Evolutionary conservation across 2,113 vertebrate genomes (phyloP), one percentile per base, ranked within the genome.

Genomic region (Scartelaos histophorus): DNA sequence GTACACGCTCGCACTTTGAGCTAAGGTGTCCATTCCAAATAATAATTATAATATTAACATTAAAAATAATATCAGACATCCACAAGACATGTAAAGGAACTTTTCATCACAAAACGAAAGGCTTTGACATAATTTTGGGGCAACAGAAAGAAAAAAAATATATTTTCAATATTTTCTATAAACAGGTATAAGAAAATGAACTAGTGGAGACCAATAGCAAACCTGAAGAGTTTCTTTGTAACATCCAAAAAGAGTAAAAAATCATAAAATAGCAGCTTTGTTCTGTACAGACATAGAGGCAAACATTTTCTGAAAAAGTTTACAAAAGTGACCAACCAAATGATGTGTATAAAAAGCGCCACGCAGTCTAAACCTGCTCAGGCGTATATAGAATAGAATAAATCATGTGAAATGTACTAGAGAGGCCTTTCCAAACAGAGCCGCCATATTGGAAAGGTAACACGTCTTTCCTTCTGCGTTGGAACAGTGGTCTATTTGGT

Each of bases 271-370:
- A 98, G 97, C 96, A 98, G 97, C 97, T 96, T 96, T 94, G 94
- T 96, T 96, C 94, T 97, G 96, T 97, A 97, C 95, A 97, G 95
- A 97, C 94, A 94, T 95, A 95, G 95, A 98, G 95, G 95, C 95
- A 95, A 96, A 96, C 94, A 96, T 96, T 75, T 93, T 94, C 83
- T 89, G 98, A 97, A 96, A 98, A 98, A 99, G 96, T 94, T 95
- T 88, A 61, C 95, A 96, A 97, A 97, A 98, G 95, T 97, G 96
- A 98, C 94, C 94, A 84, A 93, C 93, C 92, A 92, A 95, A 95
- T 95, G 90, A 94, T 95, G 93, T 93, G 94, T 95, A 95, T 94
- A 95, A 95, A 95, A 96, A 95, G 87, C 92, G 93, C 92, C 93
- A 94, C 80, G 90, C 83, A 95, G 95, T 95, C 94, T 93, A 97